These are phyloP conservation scores for Pangasius sanitwongsei DNA, from an alignment of 2,797 vertebrate species.

Conservation along the genomic window DNA sequence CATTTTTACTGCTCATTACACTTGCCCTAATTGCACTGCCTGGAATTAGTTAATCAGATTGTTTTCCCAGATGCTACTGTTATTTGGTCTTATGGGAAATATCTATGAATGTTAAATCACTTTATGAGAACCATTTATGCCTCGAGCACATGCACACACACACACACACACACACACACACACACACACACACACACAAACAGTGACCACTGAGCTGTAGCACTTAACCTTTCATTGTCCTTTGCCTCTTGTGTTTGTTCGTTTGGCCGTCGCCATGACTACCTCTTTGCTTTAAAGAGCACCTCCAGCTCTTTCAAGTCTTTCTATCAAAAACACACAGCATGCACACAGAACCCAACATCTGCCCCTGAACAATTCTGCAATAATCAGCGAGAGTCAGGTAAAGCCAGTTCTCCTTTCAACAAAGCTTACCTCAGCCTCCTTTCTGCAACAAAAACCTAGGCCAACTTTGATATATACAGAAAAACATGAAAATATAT, in stretches of 20 bases:
- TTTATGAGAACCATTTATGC: neutral
- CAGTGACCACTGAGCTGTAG: slow-evolving; percentile 10
- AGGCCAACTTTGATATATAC: neutral
- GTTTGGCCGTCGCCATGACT: neutral
- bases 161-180: slow-evolving; percentile 11
- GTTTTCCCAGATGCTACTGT: neutral
- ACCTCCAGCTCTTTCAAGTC: slow-evolving; percentile 23
- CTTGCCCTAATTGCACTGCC: neutral
- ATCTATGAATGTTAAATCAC: neutral
- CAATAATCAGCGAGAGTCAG: neutral
- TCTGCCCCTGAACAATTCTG: slow-evolving; percentile 1
- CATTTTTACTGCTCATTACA: neutral
- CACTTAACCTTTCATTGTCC: slow-evolving; percentile 35
- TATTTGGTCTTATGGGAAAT: neutral
- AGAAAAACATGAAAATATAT: neutral
- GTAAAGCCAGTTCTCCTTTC: slow-evolving; percentile 20
- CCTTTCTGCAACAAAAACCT: neutral
- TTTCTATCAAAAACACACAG: slow-evolving; percentile 17
- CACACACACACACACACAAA: neutral
- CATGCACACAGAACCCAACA: neutral
- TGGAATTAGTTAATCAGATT: neutral
- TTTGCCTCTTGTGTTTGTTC: slow-evolving; percentile 17
- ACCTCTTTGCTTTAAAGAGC: slow-evolving; percentile 27
- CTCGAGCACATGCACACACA: neutral
- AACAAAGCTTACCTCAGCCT: neutral